Base-by-base conservation (phyloP, 64 coral and sea anemone genomes). In the Stylophora pistillata region DNA sequence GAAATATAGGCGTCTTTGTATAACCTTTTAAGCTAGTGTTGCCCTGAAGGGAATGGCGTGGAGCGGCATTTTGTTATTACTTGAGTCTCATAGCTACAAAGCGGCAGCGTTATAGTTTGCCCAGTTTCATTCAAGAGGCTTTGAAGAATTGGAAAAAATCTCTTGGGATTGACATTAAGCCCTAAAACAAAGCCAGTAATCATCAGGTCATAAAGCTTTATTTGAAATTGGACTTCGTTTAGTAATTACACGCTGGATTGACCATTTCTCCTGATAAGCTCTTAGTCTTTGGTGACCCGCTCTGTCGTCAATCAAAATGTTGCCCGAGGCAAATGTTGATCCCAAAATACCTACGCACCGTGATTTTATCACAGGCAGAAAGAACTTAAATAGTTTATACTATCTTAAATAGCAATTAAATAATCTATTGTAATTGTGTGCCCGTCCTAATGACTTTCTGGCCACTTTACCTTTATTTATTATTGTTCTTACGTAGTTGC, bases 381-480 rank as follows among this genome's bases (percentile, higher is more conserved):
- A 70, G 58, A 84, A 84, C 33, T 26, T 70, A 65, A 63, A 69
- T 62, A 81, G 78, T 81, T 58, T 81, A 56, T 63, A 70, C 62
- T 84, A 84, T 68, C 80, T 84, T 84, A 84, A 84, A 65, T 84
- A 84, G 62, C 80, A 84, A 84, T 84, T 69, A 70, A 84, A 68
- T 84, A 41, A 54, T 84, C 55, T 56, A 70, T 84, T 84, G 80
- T 84, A 34, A 47, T 47, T 47, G 13, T 70, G 80, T 41, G 62
- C 32, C 31, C 53, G 34, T 70, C 37, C 58, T 82, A 82, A 82
- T 65, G 58, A 82, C 17, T 84, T 41, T 84, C 47, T 31, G 17
- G 33, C 61, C 69, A 69, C 80, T 53, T 84, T 37, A 65, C 27
- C 15, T 53, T 84, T 65, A 65, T 70, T 47, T n/a, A 68, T 68